Percentiles rank a stretch among this genome's conserved stretches.
Conservation (phyloP, 2,113 vertebrate species). For the Globicephala melas region DNA sequence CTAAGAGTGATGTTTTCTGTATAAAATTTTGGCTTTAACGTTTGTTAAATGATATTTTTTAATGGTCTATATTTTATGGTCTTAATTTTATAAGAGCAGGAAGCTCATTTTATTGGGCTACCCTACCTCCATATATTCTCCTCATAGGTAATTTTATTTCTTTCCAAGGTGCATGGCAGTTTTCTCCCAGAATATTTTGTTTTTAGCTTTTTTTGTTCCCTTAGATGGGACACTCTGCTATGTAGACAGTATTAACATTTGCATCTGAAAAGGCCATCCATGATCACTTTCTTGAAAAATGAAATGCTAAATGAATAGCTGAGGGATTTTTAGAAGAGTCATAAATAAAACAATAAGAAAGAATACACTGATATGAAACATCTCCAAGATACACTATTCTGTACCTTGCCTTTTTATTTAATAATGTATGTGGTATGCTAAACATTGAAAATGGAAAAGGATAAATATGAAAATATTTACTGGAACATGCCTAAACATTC, state of each 20-base stretch:
- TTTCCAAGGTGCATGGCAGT: not conserved
- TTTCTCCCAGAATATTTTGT: conserved; percentile 20
- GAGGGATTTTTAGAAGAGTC: conserved; percentile 1
- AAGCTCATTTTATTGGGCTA: not conserved
- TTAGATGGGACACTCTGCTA: not conserved
- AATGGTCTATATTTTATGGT: not conserved
- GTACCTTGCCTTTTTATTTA: too few relatives aligned
- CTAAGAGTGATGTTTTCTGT: not conserved
- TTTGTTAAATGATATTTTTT: not conserved
- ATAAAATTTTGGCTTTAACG: not conserved
- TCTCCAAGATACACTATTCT: not conserved
- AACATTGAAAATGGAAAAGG: not conserved
- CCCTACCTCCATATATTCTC: not conserved
- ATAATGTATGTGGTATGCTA: not conserved
- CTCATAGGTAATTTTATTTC: not conserved
- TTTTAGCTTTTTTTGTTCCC: not conserved
- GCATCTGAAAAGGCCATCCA: not conserved
- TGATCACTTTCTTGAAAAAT: not conserved
- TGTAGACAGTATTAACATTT: not conserved
- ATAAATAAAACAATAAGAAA: not conserved
- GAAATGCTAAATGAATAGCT: not conserved
- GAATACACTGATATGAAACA: not conserved
- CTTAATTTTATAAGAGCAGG: not conserved
- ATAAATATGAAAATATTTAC: not conserved
- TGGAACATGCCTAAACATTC: not conserved